Evolutionary conservation across 2,888 invertebrate species (phyloP).

Genomic region (Seira sanloemensis): DNA sequence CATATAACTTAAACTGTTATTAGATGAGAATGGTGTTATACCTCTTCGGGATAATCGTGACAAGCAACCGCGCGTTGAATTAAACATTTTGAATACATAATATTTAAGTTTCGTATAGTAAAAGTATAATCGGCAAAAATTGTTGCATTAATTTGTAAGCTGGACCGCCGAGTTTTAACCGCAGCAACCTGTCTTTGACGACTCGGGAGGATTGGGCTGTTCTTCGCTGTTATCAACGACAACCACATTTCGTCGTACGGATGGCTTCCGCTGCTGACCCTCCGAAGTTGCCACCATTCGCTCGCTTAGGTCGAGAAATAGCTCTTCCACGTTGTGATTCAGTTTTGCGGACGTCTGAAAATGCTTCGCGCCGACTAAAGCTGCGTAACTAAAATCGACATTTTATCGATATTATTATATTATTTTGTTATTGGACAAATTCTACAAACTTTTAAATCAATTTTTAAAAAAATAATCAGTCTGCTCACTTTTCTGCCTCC

Average conservation of each 20-base stretch:
- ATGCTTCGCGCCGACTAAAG: slow-evolving; percentile 93
- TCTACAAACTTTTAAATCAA: too few species aligned
- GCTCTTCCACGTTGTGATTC: slow-evolving; percentile 92
- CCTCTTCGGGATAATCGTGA: too few species aligned
- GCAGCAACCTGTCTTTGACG: slow-evolving; percentile 72
- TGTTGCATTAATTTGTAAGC: background rate
- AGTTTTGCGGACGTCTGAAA: slow-evolving; percentile 95
- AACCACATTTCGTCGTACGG: slow-evolving; percentile 70
- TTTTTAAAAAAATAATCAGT: too few species aligned
- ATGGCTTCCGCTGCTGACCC: slow-evolving; percentile 74
- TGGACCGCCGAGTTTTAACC: slow-evolving; percentile 54
- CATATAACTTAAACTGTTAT: too few species aligned
- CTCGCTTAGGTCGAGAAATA: slow-evolving; percentile 89
- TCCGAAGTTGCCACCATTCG: slow-evolving; percentile 81
- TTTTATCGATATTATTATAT: too few species aligned
- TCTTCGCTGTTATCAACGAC: slow-evolving; percentile 74
- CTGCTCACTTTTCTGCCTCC: slow-evolving; percentile 88
- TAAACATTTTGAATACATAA: background rate
- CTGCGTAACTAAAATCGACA: slow-evolving; percentile 90
- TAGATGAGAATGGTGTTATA: too few species aligned
- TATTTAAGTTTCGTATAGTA: background rate
- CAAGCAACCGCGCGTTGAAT: background rate
- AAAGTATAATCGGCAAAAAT: background rate
- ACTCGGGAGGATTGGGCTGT: slow-evolving; percentile 39
- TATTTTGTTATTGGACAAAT: too few species aligned